Percentiles rank a stretch among this genome's conserved stretches.
These are phyloP conservation scores for Pseudomyrmex cubaensis DNA, from an alignment of 1,140 invertebrate genomes.

Conservation along the genomic window DNA sequence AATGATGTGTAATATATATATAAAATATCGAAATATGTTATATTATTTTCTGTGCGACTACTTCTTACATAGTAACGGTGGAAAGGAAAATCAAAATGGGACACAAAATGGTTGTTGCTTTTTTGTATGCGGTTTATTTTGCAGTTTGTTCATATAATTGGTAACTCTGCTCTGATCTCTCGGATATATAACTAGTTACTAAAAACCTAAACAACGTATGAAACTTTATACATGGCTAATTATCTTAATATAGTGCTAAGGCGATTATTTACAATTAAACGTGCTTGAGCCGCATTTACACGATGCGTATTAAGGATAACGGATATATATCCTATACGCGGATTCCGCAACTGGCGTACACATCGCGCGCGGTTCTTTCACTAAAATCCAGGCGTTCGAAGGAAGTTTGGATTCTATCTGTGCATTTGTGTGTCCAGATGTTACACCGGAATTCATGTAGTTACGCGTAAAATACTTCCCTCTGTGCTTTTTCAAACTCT, in stretches of 20 bases:
- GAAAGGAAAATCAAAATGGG: background rate
- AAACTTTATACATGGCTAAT: constrained; percentile 81
- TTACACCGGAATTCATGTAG: constrained; percentile 45
- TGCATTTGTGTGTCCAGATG: constrained; percentile 60
- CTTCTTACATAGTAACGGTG: background rate
- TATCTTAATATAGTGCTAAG: constrained; percentile 73
- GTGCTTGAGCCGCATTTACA: constrained; percentile 46
- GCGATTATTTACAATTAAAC: constrained; percentile 76
- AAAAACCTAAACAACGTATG: constrained; percentile 82
- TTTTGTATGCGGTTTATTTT: constrained; percentile 76
- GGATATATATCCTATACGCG: background rate
- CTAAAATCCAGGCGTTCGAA: constrained; percentile 64
- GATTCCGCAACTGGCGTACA: constrained; percentile 3
- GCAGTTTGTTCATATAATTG: constrained; percentile 80
- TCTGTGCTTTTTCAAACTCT: background rate
- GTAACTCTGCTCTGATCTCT: constrained; percentile 77
- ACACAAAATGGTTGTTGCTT: constrained; percentile 34
- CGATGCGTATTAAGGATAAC: constrained; percentile 3
- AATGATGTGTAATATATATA: constrained; percentile 21
- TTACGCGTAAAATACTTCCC: constrained; percentile 6
- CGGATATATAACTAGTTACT: constrained; percentile 80
- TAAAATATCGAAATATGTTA: background rate
- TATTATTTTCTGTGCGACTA: background rate
- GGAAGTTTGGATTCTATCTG: constrained; percentile 74
- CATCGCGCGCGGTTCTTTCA: background rate